Evolutionary conservation across 2,113 vertebrate genomes (phyloP).

Genomic region (Halcyon malimbica): DNA sequence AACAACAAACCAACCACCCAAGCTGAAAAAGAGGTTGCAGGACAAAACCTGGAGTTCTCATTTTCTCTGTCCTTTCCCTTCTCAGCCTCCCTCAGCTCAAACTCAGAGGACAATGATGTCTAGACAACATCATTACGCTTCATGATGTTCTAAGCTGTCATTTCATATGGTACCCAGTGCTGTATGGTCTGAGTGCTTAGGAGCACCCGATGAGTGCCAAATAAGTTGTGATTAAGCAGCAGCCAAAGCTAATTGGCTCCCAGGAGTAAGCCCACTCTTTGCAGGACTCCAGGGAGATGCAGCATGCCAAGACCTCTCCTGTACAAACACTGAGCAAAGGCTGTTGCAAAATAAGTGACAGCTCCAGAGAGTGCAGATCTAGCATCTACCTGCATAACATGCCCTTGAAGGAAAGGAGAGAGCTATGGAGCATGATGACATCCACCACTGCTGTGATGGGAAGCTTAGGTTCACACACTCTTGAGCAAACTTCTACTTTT

Average conservation of each 20-base stretch:
- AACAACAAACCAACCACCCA: too few species aligned
- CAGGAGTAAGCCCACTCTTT: background rate
- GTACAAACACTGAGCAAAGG: background rate
- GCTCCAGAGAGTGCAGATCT: background rate
- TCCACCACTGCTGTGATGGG: rapidly evolving
- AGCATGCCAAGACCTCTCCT: background rate
- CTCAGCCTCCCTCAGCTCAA: background rate
- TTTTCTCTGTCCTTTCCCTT: background rate
- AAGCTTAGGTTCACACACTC: background rate
- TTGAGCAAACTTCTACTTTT: background rate
- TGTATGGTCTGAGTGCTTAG: background rate
- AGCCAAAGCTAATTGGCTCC: background rate
- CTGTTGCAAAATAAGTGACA: rapidly evolving
- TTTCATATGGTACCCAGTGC: background rate
- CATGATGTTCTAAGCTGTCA: rapidly evolving
- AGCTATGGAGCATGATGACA: rapidly evolving
- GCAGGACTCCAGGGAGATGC: background rate
- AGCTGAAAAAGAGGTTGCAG: background rate
- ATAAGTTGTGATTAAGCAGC: background rate
- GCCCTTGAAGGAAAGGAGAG: background rate
- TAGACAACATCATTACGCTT: background rate
- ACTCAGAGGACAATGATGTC: background rate
- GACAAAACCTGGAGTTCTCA: background rate
- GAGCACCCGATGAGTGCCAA: background rate
- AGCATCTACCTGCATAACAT: background rate